Conservation (phyloP, 1,140 invertebrate species). For the Stegodyphus mimosarum region DNA sequence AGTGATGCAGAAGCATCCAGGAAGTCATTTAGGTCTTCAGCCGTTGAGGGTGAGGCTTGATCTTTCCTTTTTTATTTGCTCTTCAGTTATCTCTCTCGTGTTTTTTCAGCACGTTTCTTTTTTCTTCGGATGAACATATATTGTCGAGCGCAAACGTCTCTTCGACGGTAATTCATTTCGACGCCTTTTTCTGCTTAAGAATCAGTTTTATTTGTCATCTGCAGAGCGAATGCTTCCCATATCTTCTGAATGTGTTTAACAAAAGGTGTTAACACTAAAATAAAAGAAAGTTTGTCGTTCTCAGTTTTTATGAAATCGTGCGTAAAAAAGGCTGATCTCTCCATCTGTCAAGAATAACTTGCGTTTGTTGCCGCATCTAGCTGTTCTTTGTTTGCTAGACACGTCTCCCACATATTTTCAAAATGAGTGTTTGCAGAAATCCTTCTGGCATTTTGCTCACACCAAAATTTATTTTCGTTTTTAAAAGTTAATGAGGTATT, state of each 20-base stretch:
- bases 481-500: too few species aligned
- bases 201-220: constrained; percentile 10
- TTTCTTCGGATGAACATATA: background rate
- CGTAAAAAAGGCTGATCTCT: too few species aligned
- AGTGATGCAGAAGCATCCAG: background rate
- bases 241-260: constrained; percentile 13
- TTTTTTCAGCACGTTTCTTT: constrained; percentile 6
- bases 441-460: too few species aligned
- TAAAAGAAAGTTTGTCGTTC: constrained; percentile 4
- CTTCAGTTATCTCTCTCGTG: background rate
- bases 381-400: too few species aligned
- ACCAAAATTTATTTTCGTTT: too few species aligned
- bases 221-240: background rate
- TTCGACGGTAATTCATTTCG: background rate
- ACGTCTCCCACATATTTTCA: too few species aligned
- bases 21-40: constrained; percentile 20
- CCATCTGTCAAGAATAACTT: too few species aligned
- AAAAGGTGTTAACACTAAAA: constrained; percentile 33
- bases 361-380: too few species aligned
- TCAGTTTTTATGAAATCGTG: background rate
- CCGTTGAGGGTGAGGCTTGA: too few species aligned
- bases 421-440: too few species aligned
- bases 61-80: background rate
- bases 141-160: background rate
- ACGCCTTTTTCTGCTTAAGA: constrained; percentile 4